Percentiles rank a stretch among this genome's conserved stretches.
Conservation (phyloP, 2,113 vertebrate genomes). For the Struthio camelus region DNA sequence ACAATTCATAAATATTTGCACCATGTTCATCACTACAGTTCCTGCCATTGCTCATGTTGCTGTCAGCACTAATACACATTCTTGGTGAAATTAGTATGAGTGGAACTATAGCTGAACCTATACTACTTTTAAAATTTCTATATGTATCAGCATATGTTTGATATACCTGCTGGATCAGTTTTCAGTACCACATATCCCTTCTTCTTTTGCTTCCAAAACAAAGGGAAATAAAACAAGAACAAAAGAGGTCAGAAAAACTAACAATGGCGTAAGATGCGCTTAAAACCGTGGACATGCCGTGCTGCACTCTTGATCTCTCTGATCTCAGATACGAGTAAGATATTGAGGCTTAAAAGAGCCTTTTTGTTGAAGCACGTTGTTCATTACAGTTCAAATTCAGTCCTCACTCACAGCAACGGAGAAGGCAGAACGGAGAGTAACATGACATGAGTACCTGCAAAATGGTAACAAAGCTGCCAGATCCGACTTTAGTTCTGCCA, state of each 20-base stretch:
- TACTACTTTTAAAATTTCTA: neutral
- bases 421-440: neutral
- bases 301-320: neutral
- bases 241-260: neutral
- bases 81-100: neutral
- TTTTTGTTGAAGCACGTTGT: neutral
- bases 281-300: accelerated
- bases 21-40: neutral
- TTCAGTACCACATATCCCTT: neutral
- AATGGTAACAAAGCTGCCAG: neutral
- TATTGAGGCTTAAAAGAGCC: neutral
- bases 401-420: neutral
- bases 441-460: neutral
- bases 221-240: neutral
- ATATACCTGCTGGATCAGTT: neutral
- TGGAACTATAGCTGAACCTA: neutral
- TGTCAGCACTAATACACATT: neutral
- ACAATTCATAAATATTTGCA: neutral
- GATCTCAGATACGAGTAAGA: neutral
- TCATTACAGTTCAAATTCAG: neutral
- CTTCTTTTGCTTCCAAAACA: neutral
- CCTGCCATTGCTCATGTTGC: neutral
- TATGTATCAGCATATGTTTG: neutral
- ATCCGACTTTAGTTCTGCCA: neutral
- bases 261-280: neutral